Conservation (phyloP, 2,113 vertebrate species). For the Anas platyrhynchos region DNA sequence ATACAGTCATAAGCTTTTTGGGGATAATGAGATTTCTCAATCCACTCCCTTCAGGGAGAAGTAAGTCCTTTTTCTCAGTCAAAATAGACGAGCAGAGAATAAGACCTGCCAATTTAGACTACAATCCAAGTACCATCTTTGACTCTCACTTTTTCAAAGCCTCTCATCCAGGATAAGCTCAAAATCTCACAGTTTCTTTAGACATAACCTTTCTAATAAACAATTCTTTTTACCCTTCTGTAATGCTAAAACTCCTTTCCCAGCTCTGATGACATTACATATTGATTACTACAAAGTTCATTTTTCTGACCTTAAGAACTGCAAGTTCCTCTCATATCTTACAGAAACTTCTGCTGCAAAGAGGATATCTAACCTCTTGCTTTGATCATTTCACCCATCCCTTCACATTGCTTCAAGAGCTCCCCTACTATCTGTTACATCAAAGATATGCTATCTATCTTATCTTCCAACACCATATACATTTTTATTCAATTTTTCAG, state of each 20-base stretch:
- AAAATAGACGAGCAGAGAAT: not conserved
- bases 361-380: not conserved
- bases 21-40: not conserved
- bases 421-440: not conserved
- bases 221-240: not conserved
- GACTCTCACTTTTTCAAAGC: not conserved
- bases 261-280: not conserved
- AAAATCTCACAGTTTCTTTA: not conserved
- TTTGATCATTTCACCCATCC: slow-evolving; percentile 24
- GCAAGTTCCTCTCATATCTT: not conserved
- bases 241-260: not conserved
- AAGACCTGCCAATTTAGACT: not conserved
- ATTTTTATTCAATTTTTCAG: not conserved
- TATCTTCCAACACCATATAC: not conserved
- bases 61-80: not conserved
- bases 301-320: slow-evolving; percentile 7
- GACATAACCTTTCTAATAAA: not conserved
- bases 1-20: not conserved
- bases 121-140: not conserved
- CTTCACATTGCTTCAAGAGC: not conserved
- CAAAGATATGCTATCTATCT: not conserved
- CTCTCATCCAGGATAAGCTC: not conserved
- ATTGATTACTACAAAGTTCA: slow-evolving; percentile 28
- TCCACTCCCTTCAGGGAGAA: not conserved
- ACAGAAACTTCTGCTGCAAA: not conserved